These are phyloP conservation scores for Rhingia campestris DNA, from an alignment of 2,888 invertebrate genomes.

Conservation along the genomic window DNA sequence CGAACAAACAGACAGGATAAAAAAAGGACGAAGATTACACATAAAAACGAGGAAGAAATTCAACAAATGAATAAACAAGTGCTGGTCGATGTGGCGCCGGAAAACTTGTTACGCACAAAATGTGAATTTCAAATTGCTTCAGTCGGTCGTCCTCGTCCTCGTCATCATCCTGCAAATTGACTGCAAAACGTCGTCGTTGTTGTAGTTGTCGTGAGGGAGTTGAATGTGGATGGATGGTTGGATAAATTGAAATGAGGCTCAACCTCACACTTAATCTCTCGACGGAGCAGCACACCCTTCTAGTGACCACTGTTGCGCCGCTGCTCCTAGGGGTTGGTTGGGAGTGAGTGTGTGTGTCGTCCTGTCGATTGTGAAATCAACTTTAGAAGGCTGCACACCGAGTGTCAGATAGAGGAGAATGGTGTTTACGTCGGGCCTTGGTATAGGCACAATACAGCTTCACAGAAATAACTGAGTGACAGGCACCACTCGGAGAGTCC, in stretches of 20 bases:
- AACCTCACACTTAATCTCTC: slow-evolving; percentile 10
- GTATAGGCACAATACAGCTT: slow-evolving; percentile 58
- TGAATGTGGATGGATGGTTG: slow-evolving; percentile 57
- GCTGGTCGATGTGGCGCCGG: slow-evolving; percentile 77
- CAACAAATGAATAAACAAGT: slow-evolving; percentile 76
- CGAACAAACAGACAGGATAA: background rate
- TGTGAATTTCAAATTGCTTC: slow-evolving; percentile 71
- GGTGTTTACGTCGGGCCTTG: slow-evolving; percentile 33
- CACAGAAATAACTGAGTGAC: slow-evolving; percentile 12
- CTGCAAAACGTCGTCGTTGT: slow-evolving; percentile 57
- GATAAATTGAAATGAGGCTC: slow-evolving; percentile 71
- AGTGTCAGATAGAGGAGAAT: slow-evolving; percentile 5
- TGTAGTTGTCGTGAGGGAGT: slow-evolving; percentile 28
- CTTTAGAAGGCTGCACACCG: slow-evolving; percentile 9
- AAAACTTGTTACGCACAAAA: slow-evolving; percentile 77
- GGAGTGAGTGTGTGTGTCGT: slow-evolving; percentile 2
- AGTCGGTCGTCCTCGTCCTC: slow-evolving; percentile 52
- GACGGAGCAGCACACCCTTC: background rate
- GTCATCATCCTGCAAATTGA: slow-evolving; percentile 71
- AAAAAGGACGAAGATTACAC: slow-evolving; percentile 56
- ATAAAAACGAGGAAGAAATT: slow-evolving; percentile 70
- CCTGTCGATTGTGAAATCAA: slow-evolving; percentile 32
- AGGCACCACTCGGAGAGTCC: slow-evolving; percentile 22
- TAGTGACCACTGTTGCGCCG: slow-evolving; percentile 71
- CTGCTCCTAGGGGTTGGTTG: background rate